Base-by-base conservation (phyloP, 2,797 vertebrate genomes). In the Pelobates cultripes region DNA sequence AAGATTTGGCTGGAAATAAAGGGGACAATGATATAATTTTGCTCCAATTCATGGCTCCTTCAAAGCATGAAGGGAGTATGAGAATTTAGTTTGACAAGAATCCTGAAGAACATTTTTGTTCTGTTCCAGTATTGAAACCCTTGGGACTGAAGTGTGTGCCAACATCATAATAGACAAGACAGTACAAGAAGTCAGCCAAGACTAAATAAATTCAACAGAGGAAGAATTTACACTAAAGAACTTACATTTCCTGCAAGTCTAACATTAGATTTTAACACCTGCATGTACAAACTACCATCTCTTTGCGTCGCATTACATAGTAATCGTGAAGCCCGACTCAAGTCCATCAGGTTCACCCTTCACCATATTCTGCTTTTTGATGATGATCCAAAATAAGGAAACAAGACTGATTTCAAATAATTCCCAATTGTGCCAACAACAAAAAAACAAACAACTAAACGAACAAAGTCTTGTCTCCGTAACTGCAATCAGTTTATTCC, bases 21-120 rank as follows among this genome's bases (percentile, higher is more conserved):
- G 86, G 89, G 87, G 85, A 88, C 87, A 90, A 89, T 88, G 88
- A 84, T 87, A 89, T 91, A 88, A 88, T 91, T 90, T 89, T 88
- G 84, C 79, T 90, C 89, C 85, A 87, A 85, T 87, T 89, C 87
- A 89, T 81, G 86, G 82, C 86, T 90, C 89, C 87, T 87, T 86
- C 86, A 88, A 90, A 90, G 86, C 88, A 89, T 86, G 53, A 70
- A 85, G 87, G 90, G 89, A 91, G 83, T 91, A 89, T 85, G 90
- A 87, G 90, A 91, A 86, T 91, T 89, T 80, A 82, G 71, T 73
- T 87, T 87, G 88, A 74, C 86, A 86, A 87, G 87, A 87, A 90
- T 90, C 89, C 89, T 91, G 88, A 89, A 91, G 86, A 88, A 86
- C 85, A 88, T 91, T 89, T 77, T 45, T 73, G 51, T 69, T 87